Evolutionary conservation across 2,888 invertebrate genomes (phyloP).

Genomic region (Epinotia ramella): DNA sequence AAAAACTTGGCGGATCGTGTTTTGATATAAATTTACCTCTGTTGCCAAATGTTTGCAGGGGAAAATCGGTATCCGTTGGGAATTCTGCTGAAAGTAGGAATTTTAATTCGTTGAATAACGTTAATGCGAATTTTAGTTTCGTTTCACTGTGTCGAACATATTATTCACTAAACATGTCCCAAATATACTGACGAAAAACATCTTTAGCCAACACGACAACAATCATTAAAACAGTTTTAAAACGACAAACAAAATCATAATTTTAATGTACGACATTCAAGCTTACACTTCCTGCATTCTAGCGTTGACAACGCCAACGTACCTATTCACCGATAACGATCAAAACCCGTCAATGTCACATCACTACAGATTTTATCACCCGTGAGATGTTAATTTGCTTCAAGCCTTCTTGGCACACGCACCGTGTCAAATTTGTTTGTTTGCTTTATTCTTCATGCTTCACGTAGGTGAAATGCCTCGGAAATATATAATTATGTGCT

Average conservation of each 20-base stretch:
- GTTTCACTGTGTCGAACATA: neutral
- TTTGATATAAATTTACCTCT: slow-evolving; percentile 46
- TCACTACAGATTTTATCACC: slow-evolving; percentile 43
- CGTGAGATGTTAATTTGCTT: slow-evolving; percentile 43
- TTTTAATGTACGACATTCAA: neutral
- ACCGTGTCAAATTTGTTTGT: slow-evolving; percentile 47
- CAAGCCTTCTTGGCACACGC: slow-evolving; percentile 41
- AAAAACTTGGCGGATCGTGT: slow-evolving; percentile 45
- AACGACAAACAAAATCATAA: slow-evolving; percentile 12
- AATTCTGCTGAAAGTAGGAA: slow-evolving; percentile 18
- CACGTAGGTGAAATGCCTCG: slow-evolving; percentile 62
- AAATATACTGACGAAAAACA: neutral
- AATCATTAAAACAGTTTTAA: slow-evolving; percentile 1
- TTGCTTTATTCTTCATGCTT: slow-evolving; percentile 61
- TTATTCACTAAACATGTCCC: neutral
- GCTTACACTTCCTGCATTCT: slow-evolving; percentile 25
- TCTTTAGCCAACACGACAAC: slow-evolving; percentile 1
- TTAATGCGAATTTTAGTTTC: neutral
- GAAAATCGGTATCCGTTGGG: slow-evolving; percentile 24
- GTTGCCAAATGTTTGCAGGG: slow-evolving; percentile 43
- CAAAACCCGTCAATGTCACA: slow-evolving; percentile 34
- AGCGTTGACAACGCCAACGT: slow-evolving; percentile 6
- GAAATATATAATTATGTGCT: slow-evolving; percentile 47
- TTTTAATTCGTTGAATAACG: slow-evolving; percentile 14
- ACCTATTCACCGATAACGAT: slow-evolving; percentile 39